A percentile compares a stretch with the other conserved stretches of the same genome.
Evolutionary conservation across 2,113 vertebrate species (phyloP).

Genomic region (Puffinus mauretanicus): DNA sequence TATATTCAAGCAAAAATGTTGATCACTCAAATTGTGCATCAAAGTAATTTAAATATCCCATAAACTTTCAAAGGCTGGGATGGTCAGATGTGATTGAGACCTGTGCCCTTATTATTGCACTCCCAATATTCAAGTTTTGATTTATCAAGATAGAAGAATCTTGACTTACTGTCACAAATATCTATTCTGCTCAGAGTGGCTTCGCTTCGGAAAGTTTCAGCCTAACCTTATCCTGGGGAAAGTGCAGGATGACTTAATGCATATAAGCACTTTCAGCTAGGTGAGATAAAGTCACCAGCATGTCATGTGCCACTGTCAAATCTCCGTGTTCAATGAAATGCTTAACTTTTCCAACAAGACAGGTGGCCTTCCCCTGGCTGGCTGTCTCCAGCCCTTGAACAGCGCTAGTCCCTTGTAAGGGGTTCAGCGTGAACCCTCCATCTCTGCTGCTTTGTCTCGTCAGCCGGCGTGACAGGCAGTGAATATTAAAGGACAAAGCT

Average conservation of each 20-base stretch:
- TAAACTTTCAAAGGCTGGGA: not conserved
- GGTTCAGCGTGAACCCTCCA: rapidly evolving
- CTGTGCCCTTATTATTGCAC: not conserved
- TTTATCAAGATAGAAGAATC: not conserved
- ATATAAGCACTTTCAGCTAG: not conserved
- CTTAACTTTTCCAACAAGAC: not conserved
- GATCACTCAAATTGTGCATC: not conserved
- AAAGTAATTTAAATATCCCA: not conserved
- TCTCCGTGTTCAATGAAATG: not conserved
- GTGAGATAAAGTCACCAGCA: rapidly evolving
- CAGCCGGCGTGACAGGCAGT: not conserved
- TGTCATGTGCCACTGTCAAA: not conserved
- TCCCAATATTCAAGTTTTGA: not conserved
- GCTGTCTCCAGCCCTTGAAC: not conserved
- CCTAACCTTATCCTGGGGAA: not conserved
- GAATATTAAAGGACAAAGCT: not conserved
- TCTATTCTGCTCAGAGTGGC: not conserved
- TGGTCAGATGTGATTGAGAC: not conserved
- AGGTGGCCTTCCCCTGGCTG: not conserved
- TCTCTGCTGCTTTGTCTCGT: not conserved
- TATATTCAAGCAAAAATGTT: not conserved
- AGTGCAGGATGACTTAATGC: not conserved
- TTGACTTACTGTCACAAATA: not conserved
- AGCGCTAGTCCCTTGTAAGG: not conserved
- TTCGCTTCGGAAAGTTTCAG: not conserved